Evolutionary conservation across 2,113 vertebrate species (phyloP), one percentile per base, ranked within the genome.

Genomic region (Phaetusa simplex): DNA sequence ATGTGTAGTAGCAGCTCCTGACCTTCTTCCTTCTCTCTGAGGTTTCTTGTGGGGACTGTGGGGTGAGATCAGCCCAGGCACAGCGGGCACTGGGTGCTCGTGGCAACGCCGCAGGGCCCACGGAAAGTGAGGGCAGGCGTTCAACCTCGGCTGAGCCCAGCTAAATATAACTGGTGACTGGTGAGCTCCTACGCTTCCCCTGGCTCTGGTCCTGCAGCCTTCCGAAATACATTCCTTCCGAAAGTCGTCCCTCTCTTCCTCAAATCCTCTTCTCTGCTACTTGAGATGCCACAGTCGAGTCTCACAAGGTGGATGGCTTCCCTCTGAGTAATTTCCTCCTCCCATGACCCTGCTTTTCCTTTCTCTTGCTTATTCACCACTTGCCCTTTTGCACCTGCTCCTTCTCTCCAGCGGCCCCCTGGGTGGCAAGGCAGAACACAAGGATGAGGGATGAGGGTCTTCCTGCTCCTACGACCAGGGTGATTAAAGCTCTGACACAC

Each of bases 51-150:
- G 59, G n/a, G 61, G 49, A 11, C 67, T 84, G 53, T 7, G 4
- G 10, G 18, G 5, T 0, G 5, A 61, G 59, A 7, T 58, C 42
- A 85, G 45, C 29, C 61, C 19, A 30, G 56, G 61, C 52, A 86
- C 0, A 1, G 47, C 0, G 0, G 47, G 52, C 38, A 59, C 20
- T 1, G 3, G 47, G 42, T 71, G n/a, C 70, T 62, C 10, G 18
- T 32, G 14, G 22, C 2, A 6, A 34, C 34, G 79, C 70, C 11
- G 7, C 11, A 26, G 50, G 36, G 0, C 55, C 73, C n/a, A 53
- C 4, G 3, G 50, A 22, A 49, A 42, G 61, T 4, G 7, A 27
- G 34, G 55, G 69, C 22, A n/a, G 22, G 32, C 1, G 0, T 77
- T 42, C 0, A 2, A 79, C 69, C 76, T 81, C 5, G 1, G 11